Evolutionary conservation across 1,140 invertebrate species (phyloP), one percentile per base, ranked within the genome.

Genomic region (Tyrophagus putrescentiae): DNA sequence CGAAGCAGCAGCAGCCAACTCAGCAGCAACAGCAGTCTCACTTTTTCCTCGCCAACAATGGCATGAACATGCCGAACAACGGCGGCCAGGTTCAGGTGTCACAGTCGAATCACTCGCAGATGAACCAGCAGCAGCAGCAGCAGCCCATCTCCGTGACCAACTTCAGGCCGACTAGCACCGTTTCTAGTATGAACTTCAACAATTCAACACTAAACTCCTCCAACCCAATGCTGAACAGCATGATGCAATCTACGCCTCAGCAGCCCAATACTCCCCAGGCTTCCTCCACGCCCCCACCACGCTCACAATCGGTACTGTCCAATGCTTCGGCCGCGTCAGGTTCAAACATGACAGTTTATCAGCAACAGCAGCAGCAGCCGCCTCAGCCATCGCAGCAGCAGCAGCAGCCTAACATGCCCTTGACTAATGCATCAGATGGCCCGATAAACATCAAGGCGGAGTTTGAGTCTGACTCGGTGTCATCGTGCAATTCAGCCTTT

Each of bases 181-280:
- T 18, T 29, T n/a, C n/a, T n/a, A n/a, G n/a, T 13, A 13, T 13
- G n/a, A n/a, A 13, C 13, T 39, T n/a, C 13, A 39, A 13, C 7
- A 48, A 18, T 48, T 7, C 45, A 48, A 7, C 45, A 48, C 7
- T 7, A 13, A 48, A 48, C 31, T 48, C 31, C 31, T 13, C 31
- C 23, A 48, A 48, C 31, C 31, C 45, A 48, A 48, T 25, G 23
- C 6, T 29, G 45, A 48, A 25, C 45, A 48, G 31, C 21, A 48
- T 48, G 45, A 48, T 48, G 45, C 18, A 39, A 39, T 13, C 45
- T 48, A 7, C 53, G 29, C 25, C 41, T 27, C 54, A 44, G 39
- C 61, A 62, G 27, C 62, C 62, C 29, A 60, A 63, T 34, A 63
- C 62, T 32, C 62, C 62, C 18, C 62, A 61, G 48, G 52, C 62